Conservation (phyloP, 2,113 vertebrate species). For the Brienomyrus brachyistius region DNA sequence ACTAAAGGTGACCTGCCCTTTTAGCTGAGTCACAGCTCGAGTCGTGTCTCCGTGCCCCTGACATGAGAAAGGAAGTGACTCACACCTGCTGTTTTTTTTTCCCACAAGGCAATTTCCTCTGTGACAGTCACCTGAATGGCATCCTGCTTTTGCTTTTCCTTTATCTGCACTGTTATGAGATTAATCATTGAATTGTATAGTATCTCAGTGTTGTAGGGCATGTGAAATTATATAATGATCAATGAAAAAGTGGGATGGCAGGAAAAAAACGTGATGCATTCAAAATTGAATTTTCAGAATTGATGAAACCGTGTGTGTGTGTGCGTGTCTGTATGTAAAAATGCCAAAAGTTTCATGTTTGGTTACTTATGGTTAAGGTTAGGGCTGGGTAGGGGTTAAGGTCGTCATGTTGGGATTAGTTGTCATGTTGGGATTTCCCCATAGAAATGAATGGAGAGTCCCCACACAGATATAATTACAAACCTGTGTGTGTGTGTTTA, state of each 20-base stretch:
- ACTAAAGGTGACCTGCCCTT: not conserved
- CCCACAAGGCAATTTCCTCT: not conserved
- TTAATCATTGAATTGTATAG: not conserved
- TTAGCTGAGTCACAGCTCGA: not conserved
- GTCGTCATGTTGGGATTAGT: no score
- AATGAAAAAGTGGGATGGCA: not conserved
- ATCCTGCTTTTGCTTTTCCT: not conserved
- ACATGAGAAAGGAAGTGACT: not conserved
- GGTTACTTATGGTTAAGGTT: no score
- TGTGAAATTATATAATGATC: not conserved
- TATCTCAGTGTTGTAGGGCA: not conserved
- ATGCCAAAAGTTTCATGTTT: no score
- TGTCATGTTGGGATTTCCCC: no score
- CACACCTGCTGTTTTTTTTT: not conserved
- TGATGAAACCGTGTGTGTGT: not conserved
- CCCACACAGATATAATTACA: not conserved
- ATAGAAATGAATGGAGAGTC: no score
- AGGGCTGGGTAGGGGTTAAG: no score
- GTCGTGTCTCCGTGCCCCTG: not conserved
- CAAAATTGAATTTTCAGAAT: not conserved
- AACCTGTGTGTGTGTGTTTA: not conserved
- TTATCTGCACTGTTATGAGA: not conserved
- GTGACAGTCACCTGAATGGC: not conserved
- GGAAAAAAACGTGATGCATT: not conserved
- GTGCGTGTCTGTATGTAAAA: not conserved